Percentiles rank a stretch among this genome's conserved stretches.
Conservation (phyloP, 1,140 invertebrate genomes). For the Epicauta chinensis region DNA sequence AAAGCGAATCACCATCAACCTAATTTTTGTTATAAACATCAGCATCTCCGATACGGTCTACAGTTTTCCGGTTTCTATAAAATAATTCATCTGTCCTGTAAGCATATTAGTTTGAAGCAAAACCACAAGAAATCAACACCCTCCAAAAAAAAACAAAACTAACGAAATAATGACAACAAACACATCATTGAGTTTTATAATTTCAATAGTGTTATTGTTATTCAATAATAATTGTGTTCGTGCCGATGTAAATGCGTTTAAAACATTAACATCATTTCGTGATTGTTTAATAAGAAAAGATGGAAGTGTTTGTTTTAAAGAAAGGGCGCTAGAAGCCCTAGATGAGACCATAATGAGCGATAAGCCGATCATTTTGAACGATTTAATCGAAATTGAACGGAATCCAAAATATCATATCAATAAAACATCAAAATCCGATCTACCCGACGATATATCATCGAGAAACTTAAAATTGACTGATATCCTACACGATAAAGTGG, state of each 20-base stretch:
- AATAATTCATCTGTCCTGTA: too few species aligned
- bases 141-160: too few species aligned
- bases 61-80: too few species aligned
- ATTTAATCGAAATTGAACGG: conserved; percentile 50
- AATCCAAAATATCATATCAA: conserved; percentile 39
- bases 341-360: conserved; percentile 51
- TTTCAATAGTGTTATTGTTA: too few species aligned
- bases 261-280: conserved; percentile 15
- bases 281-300: conserved; percentile 42
- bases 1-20: conserved; percentile 8
- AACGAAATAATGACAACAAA: not conserved
- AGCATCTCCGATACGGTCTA: too few species aligned
- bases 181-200: too few species aligned
- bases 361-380: conserved; percentile 50
- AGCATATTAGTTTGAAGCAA: conserved; percentile 1
- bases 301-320: conserved; percentile 49
- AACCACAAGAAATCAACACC: not conserved
- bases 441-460: conserved; percentile 25
- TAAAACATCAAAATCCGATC: conserved; percentile 9
- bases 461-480: conserved; percentile 34
- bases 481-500: conserved; percentile 35
- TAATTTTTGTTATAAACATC: conserved; percentile 13
- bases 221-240: too few species aligned
- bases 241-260: too few species aligned
- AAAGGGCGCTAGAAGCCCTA: conserved; percentile 47